These are phyloP conservation scores for Hirundichthys speculiger DNA, from an alignment of 2,113 vertebrate genomes.

Conservation along the genomic window DNA sequence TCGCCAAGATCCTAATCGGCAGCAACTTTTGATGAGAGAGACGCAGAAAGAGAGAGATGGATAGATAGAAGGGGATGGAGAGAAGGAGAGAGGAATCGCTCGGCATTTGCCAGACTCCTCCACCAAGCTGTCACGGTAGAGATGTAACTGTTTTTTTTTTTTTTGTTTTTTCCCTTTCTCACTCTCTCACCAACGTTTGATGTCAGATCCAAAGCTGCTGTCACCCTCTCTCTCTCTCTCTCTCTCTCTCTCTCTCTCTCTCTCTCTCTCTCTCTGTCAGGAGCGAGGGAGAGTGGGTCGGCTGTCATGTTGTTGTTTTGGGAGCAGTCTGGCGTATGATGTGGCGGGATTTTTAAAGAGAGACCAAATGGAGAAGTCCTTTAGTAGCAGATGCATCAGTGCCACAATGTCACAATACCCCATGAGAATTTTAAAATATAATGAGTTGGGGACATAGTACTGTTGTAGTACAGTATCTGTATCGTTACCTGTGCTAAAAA, in stretches of 20 bases:
- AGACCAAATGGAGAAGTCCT: slow-evolving; percentile 67
- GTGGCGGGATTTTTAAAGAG: slow-evolving; percentile 73
- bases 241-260: slow-evolving; percentile 38
- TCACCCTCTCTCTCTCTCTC: slow-evolving; percentile 56
- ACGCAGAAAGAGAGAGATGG: slow-evolving; percentile 46
- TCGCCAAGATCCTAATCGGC: slow-evolving; percentile 76
- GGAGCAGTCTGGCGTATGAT: slow-evolving; percentile 70
- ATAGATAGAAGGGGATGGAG: slow-evolving; percentile 40
- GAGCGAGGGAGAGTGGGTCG: slow-evolving; percentile 68
- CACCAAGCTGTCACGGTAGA: slow-evolving; percentile 74
- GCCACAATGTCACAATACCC: slow-evolving; percentile 53
- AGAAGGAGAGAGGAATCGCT: slow-evolving; percentile 49
- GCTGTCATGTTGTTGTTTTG: slow-evolving; percentile 78
- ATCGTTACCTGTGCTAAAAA: too few relatives aligned
- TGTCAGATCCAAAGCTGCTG: slow-evolving; percentile 79
- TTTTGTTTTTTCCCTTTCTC: too few relatives aligned
- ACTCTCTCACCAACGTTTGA: slow-evolving; percentile 70
- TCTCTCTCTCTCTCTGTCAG: slow-evolving; percentile 56
- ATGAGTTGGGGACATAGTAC: slow-evolving; percentile 20
- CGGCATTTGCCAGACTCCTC: slow-evolving; percentile 63
- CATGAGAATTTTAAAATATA: slow-evolving; percentile 40
- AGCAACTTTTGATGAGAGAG: slow-evolving; percentile 68
- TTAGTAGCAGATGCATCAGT: slow-evolving; percentile 60
- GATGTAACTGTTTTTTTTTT: slow-evolving; percentile 72
- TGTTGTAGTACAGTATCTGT: too few relatives aligned